Base-by-base conservation (phyloP, 2,888 invertebrate genomes). In the Salticus scenicus region DNA sequence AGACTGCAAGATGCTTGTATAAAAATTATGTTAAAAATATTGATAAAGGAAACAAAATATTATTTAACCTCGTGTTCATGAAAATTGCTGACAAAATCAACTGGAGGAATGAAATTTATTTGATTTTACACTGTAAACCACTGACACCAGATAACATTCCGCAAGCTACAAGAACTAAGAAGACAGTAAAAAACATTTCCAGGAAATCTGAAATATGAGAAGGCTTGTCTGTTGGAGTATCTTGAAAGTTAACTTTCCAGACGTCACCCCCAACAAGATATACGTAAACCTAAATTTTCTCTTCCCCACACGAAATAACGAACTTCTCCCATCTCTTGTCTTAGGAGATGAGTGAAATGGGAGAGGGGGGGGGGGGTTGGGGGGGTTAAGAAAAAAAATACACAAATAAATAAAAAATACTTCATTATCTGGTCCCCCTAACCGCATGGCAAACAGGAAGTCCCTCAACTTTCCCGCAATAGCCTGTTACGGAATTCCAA, bases 371-470 rank as follows among this genome's bases (percentile, higher is more conserved):
- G n/a, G 47, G n/a, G 2, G 17, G 47, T 12, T 14, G 7, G 47
- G 2, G n/a, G 2, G 17, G 47, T 12, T 7, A 47, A 14, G 17
- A n/a, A 47, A 47, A 47, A 47, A 14, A 12, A 47, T 2, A 47
- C 7, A 12, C 2, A 47, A 47, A 47, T 12, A 17, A 47, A 17
- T n/a, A 33, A 67, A 37, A 67, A 67, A 67, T 20, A n/a, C 67
- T 37, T 67, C 67, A 67, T 67, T 67, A 67, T 67, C 37, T 67
- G n/a, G 7, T 37, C 57, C 57, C 57, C 33, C 8, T 20, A 67
- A 67, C 67, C 67, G 33, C 67, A 67, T 33, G n/a, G 20, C 67
- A 67, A 67, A 67, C 67, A 67, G 67, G 67, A 67, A 67, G 67
- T 67, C 67, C n/a, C n/a, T 33, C 20, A n/a, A 33, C 66, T 12